phyloP scores from a whole-genome alignment of 2,113 vertebrate species.

The Channa maculata region DNA sequence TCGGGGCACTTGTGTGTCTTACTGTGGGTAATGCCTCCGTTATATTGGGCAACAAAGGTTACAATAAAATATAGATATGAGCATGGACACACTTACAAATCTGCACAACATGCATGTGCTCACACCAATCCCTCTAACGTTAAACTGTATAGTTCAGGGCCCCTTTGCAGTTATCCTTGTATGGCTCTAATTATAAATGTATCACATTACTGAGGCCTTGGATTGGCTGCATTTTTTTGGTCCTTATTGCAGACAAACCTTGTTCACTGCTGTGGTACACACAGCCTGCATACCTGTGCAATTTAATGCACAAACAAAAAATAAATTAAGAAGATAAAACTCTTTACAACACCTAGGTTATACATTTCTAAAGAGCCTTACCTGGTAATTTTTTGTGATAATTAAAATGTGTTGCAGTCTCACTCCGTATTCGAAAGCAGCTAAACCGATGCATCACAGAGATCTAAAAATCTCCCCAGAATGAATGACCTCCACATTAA shows the following conservation, averaged over 20 bases:
- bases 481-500: not conserved
- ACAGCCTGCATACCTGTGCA: not conserved
- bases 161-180: slow-evolving; percentile 48
- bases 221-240: slow-evolving; percentile 4
- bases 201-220: slow-evolving; percentile 34
- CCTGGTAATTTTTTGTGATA: not conserved
- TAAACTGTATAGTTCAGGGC: slow-evolving; percentile 61
- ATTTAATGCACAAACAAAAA: too few species aligned
- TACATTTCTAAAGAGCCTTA: not conserved
- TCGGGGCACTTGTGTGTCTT: slow-evolving; percentile 59
- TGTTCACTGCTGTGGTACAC: not conserved
- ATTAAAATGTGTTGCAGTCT: not conserved
- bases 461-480: not conserved
- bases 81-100: slow-evolving; percentile 17
- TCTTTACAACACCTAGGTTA: not conserved
- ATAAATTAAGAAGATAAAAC: not conserved
- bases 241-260: slow-evolving; percentile 34
- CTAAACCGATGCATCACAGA: not conserved
- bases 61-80: slow-evolving; percentile 66
- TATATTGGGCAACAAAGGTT: slow-evolving; percentile 63
- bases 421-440: not conserved
- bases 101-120: slow-evolving; percentile 13
- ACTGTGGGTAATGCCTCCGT: slow-evolving; percentile 58
- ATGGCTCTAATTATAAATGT: slow-evolving; percentile 42
- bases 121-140: slow-evolving; percentile 46